phyloP scores from a whole-genome alignment of 2,797 vertebrate genomes.

The Poliocrania exsul region DNA sequence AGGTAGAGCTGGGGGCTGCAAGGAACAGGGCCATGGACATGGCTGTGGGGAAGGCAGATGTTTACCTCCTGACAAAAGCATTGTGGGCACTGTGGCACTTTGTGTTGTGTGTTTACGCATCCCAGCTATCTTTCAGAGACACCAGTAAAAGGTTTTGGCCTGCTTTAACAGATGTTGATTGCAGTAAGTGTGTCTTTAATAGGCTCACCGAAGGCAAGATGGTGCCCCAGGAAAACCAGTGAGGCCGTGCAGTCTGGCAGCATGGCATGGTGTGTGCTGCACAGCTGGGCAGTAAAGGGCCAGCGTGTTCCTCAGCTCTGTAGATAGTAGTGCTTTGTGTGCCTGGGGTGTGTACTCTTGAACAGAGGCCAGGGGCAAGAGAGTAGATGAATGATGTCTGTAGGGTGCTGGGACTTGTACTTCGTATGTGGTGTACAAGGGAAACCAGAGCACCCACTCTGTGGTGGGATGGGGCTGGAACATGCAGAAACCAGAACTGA shows the following conservation, averaged over 20 bases:
- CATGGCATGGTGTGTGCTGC: accelerated
- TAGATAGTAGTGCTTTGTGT: background rate
- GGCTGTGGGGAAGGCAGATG: background rate
- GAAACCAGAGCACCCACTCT: background rate
- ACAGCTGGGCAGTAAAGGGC: background rate
- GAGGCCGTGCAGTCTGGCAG: background rate
- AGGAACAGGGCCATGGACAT: accelerated
- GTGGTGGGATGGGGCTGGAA: background rate
- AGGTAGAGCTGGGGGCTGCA: background rate
- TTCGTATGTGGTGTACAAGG: background rate
- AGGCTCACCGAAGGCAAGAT: background rate
- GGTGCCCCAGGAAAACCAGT: background rate
- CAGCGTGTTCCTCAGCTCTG: background rate
- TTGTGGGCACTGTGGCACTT: background rate
- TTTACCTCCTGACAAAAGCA: background rate
- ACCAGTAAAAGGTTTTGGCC: background rate
- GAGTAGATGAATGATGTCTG: background rate
- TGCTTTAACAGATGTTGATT: background rate
- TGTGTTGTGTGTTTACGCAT: background rate
- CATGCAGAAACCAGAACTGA: background rate
- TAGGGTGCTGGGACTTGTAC: background rate
- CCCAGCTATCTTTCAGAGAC: background rate
- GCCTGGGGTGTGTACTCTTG: accelerated
- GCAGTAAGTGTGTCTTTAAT: background rate
- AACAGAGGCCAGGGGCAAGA: background rate